A percentile compares a stretch with the other conserved stretches of the same genome.
These are phyloP conservation scores for Eustalomyia histrio DNA, from an alignment of 2,888 invertebrate genomes.

Conservation along the genomic window DNA sequence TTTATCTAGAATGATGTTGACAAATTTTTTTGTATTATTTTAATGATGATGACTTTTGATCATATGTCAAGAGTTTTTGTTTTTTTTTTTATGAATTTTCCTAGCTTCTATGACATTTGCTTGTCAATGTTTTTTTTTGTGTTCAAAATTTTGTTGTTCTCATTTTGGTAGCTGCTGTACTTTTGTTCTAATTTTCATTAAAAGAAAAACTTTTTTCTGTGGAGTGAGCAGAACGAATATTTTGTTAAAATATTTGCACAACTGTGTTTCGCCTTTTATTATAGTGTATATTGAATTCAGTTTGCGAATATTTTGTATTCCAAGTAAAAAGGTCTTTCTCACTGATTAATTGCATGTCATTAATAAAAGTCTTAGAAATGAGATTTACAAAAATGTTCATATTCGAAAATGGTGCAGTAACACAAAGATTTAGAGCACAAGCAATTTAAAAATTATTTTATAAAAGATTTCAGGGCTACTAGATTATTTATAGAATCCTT, in stretches of 20 bases:
- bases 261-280: slow-evolving; percentile 44
- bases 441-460: too few relatives aligned
- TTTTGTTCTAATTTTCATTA: neutral
- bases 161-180: neutral
- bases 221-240: slow-evolving; percentile 33
- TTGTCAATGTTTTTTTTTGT: slow-evolving; percentile 43
- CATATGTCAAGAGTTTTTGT: slow-evolving; percentile 42
- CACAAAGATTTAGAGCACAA: too few relatives aligned
- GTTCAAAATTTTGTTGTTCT: slow-evolving; percentile 19
- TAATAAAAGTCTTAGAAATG: slow-evolving; percentile 30
- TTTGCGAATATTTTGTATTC: slow-evolving; percentile 27
- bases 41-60: slow-evolving; percentile 49
- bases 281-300: neutral
- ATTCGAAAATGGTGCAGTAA: too few relatives aligned
- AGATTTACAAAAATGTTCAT: neutral
- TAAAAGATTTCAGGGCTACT: too few relatives aligned
- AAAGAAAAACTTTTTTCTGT: neutral
- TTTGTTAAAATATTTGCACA: slow-evolving; percentile 58
- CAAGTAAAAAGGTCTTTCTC: neutral
- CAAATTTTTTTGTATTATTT: slow-evolving; percentile 45
- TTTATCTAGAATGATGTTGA: slow-evolving; percentile 53
- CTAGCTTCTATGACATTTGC: slow-evolving; percentile 17
- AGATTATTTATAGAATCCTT: too few relatives aligned
- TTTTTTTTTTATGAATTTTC: neutral
- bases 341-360: slow-evolving; percentile 56